Percentiles rank a stretch among this genome's conserved stretches.
phyloP scores from a whole-genome alignment of 2,888 invertebrate species.

The Coleophora flavipennella region DNA sequence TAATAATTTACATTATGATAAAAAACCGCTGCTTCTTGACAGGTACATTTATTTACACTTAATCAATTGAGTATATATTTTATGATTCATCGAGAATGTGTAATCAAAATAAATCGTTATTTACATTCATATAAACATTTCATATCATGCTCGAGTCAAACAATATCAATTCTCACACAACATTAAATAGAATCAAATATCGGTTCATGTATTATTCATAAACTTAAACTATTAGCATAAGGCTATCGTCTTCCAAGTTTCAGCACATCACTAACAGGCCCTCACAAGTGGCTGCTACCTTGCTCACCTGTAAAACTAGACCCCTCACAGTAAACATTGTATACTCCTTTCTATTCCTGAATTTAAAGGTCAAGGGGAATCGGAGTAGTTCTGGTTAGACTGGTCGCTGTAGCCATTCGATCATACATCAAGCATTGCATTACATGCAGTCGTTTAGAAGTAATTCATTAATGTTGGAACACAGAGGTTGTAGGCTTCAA shows the following conservation, averaged over 20 bases:
- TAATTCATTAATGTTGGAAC: conserved; percentile 51
- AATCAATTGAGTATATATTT: too few relatives aligned
- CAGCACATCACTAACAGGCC: conserved; percentile 31
- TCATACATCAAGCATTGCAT: conserved; percentile 28
- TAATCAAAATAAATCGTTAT: conserved; percentile 6
- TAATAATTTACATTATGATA: too few relatives aligned
- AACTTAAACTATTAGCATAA: conserved; percentile 18
- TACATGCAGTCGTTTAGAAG: conserved; percentile 25
- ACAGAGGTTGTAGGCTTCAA: conserved; percentile 33
- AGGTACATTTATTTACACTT: too few relatives aligned
- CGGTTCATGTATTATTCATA: conserved; percentile 21
- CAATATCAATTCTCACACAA: conserved; percentile 15
- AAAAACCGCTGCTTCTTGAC: too few relatives aligned
- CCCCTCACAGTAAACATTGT: conserved; percentile 2
- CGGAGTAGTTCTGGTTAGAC: conserved; percentile 1
- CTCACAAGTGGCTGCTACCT: conserved; percentile 37
- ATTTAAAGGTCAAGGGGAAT: background rate
- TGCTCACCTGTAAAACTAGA: conserved; percentile 2
- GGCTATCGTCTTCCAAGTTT: conserved; percentile 16
- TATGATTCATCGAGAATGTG: background rate
- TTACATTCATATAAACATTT: conserved; percentile 17
- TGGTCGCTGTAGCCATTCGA: conserved; percentile 7
- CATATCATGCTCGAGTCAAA: conserved; percentile 15
- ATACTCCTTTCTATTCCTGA: conserved; percentile 2
- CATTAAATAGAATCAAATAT: conserved; percentile 11